Percentiles rank a stretch among this genome's conserved stretches.
Evolutionary conservation across 2,888 invertebrate genomes (phyloP).

Genomic region (Athetis lepigone): DNA sequence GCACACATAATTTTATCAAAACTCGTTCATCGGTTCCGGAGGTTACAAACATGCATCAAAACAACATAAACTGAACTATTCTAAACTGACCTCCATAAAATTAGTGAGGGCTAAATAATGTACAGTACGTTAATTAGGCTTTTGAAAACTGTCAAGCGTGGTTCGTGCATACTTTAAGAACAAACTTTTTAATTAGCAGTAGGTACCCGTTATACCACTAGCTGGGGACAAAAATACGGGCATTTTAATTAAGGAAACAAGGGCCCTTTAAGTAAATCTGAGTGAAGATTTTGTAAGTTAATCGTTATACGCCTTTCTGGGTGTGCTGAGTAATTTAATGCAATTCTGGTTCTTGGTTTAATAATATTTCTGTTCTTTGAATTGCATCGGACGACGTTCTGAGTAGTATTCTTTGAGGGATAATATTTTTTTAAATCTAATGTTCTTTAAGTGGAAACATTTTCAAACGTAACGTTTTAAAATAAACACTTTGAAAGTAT

Average conservation of each 20-base stretch:
- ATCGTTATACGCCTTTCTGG: slow-evolving; percentile 7
- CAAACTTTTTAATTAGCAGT: slow-evolving; percentile 44
- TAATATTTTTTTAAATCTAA: too few species aligned
- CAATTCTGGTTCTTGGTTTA: neutral
- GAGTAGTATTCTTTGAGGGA: too few species aligned
- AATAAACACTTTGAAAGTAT: too few species aligned
- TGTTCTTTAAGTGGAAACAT: too few species aligned
- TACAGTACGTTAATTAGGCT: slow-evolving; percentile 13
- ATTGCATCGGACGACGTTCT: too few species aligned
- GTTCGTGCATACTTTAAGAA: slow-evolving; percentile 7
- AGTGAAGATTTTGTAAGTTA: slow-evolving; percentile 14
- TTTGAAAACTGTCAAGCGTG: neutral
- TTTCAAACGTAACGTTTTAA: too few species aligned
- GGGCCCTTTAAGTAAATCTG: slow-evolving; percentile 19
- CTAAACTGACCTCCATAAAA: neutral
- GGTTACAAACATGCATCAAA: neutral
- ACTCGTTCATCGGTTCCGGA: neutral
- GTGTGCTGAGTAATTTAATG: neutral
- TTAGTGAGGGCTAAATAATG: neutral
- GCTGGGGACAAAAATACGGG: slow-evolving; percentile 16
- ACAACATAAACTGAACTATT: neutral
- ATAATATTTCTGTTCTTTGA: too few species aligned
- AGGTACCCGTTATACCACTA: slow-evolving; percentile 17
- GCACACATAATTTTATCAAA: neutral
- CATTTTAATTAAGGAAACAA: slow-evolving; percentile 27